Evolutionary conservation across 2,797 vertebrate genomes (phyloP), one percentile per base, ranked within the genome.

Genomic region (Alectoris magna): DNA sequence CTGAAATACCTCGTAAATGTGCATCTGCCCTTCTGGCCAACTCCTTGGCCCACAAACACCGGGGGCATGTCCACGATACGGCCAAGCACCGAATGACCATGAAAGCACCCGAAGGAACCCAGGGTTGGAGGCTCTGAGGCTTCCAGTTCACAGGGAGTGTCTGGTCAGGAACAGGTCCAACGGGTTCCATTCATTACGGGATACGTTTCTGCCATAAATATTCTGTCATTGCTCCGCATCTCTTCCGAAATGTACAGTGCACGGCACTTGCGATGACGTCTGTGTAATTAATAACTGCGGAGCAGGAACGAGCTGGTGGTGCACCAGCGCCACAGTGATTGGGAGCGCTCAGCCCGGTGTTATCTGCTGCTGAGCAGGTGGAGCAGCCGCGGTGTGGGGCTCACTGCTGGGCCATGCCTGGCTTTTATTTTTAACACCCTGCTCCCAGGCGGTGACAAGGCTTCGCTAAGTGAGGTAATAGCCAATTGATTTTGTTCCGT

Each of bases 401-500:
- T 97, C 1, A 60, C 87, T 96, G 98, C 97, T 46, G 93, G 97
- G 97, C 90, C 63, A 59, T 80, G 98, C 98, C 98, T 98, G 98
- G 98, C 98, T 98, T 98, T 98, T 98, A 98, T 99, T 99, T 98
- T 98, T 98, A 98, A 98, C 98, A 98, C 98, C 98, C 97, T 87
- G 97, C 98, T 98, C 98, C 97, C 98, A 97, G 98, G 98, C 98
- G 98, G 98, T 99, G 99, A 99, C 98, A 99, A 98, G 98, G 98
- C 97, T 96, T 97, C 96, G 98, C 98, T 99, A 99, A 99, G 99
- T 99, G 98, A 98, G 98, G 98, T 99, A 99, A 99, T 98, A 99
- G 98, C 98, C 98, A 98, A 99, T 99, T 99, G 99, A 99, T 99
- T 99, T 98, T 98, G 98, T 98, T 98, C 98, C 98, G 98, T 99